These are phyloP conservation scores for Takifugu bimaculatus DNA, from an alignment of 2,113 vertebrate genomes.

Conservation along the genomic window DNA sequence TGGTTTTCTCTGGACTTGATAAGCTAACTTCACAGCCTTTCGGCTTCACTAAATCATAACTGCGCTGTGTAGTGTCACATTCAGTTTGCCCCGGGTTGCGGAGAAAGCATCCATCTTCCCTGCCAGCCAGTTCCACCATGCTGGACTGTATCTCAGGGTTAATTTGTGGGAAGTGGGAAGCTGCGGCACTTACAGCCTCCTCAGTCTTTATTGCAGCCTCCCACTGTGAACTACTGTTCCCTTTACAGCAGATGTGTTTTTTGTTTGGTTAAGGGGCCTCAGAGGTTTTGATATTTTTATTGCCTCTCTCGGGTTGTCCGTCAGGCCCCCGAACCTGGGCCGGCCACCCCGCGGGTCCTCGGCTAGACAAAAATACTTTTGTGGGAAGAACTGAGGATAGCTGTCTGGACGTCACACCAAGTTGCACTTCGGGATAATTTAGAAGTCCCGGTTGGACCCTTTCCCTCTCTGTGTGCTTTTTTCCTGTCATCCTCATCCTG, in stretches of 20 bases:
- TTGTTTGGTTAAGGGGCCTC: conserved; percentile 76
- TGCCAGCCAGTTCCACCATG: conserved; percentile 20
- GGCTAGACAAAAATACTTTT: conserved; percentile 75
- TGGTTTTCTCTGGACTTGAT: conserved; percentile 69
- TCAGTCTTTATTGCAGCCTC: conserved; percentile 69
- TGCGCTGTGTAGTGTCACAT: conserved; percentile 61
- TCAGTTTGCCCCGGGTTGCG: conserved; percentile 49
- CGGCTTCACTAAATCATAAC: conserved; percentile 60
- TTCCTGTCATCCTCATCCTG: conserved; percentile 65
- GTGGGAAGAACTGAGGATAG: conserved; percentile 74
- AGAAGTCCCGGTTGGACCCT: conserved; percentile 73
- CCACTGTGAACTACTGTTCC: conserved; percentile 77
- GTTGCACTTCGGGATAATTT: conserved; percentile 77
- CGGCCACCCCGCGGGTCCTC: conserved; percentile 63
- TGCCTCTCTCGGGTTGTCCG: conserved; percentile 74
- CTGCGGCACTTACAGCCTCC: conserved; percentile 59
- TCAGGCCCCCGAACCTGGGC: conserved; percentile 50
- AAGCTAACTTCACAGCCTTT: conserved; percentile 65
- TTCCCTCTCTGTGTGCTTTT: conserved; percentile 63
- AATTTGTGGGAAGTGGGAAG: conserved; percentile 64
- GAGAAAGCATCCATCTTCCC: conserved; percentile 37
- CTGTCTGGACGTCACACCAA: conserved; percentile 81
- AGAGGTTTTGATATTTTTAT: conserved; percentile 79
- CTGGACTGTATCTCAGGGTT: conserved; percentile 34
- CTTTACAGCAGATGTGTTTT: conserved; percentile 78